A percentile compares a stretch with the other conserved stretches of the same genome.
Evolutionary conservation across 1,140 invertebrate species (phyloP).

Genomic region (Apis cerana): DNA sequence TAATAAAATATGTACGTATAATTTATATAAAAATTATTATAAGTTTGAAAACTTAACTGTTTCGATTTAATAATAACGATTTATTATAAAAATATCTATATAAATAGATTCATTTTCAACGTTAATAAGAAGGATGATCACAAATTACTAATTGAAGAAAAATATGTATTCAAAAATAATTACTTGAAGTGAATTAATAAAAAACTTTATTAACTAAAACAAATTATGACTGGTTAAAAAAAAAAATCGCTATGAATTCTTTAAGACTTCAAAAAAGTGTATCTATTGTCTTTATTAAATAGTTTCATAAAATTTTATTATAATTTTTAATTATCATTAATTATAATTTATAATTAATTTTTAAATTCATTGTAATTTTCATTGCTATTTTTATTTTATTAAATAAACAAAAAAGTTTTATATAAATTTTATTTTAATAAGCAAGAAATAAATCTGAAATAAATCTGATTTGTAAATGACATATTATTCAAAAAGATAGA

Average conservation of each 20-base stretch:
- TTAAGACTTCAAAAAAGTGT: not conserved
- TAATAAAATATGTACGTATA: no score
- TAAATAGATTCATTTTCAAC: no score
- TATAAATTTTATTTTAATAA: not conserved
- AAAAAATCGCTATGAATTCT: no score
- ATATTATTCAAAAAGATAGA: slow-evolving; percentile 48
- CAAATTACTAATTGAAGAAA: not conserved
- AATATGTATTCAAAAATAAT: not conserved
- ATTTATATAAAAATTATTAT: not conserved
- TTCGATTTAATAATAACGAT: no score
- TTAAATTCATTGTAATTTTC: no score
- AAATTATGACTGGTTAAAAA: not conserved
- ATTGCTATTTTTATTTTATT: not conserved
- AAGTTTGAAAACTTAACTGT: not conserved
- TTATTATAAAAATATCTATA: not conserved
- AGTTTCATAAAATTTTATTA: no score
- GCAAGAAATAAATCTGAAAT: slow-evolving; percentile 38
- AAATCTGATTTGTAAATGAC: slow-evolving; percentile 68
- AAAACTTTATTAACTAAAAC: no score
- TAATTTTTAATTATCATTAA: no score
- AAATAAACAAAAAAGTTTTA: not conserved
- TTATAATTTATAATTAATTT: no score
- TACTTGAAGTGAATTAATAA: not conserved
- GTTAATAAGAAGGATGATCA: not conserved
- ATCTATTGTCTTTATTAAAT: not conserved